phyloP scores from a whole-genome alignment of 2,888 invertebrate genomes.

The Philereme transversata region DNA sequence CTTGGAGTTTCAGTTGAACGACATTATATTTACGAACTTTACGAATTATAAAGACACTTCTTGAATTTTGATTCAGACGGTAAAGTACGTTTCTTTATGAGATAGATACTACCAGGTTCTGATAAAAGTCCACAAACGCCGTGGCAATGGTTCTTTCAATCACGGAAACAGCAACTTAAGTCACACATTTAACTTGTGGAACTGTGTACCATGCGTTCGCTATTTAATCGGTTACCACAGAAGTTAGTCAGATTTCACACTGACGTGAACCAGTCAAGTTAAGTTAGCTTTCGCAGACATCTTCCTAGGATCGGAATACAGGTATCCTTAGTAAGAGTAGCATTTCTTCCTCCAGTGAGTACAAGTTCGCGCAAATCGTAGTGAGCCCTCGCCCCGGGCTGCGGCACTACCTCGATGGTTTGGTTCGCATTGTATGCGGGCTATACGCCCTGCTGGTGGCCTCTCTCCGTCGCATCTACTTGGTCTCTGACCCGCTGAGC shows the following conservation, averaged over 20 bases:
- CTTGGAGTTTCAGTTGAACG: no score
- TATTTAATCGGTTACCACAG: no score
- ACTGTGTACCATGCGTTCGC: no score
- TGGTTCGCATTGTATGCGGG: slow-evolving; percentile 69
- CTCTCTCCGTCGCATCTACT: slow-evolving; percentile 51
- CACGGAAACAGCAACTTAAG: neutral
- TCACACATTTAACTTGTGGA: no score
- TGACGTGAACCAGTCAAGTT: neutral
- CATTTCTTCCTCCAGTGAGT: slow-evolving; percentile 63
- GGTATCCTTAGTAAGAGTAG: slow-evolving; percentile 15
- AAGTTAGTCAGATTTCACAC: no score
- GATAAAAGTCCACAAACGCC: no score
- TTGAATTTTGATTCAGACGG: no score
- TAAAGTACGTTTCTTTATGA: no score
- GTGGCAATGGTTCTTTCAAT: no score
- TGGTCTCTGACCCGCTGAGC: slow-evolving; percentile 44
- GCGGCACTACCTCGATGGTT: slow-evolving; percentile 57
- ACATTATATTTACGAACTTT: no score
- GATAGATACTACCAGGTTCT: no score
- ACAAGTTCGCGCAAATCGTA: slow-evolving; percentile 72
- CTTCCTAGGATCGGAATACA: neutral
- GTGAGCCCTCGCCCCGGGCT: slow-evolving; percentile 48
- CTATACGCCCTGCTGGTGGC: slow-evolving; percentile 57
- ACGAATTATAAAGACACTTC: no score
- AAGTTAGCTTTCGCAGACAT: neutral